Percentiles rank a stretch among this genome's conserved stretches.
Evolutionary conservation across 2,797 vertebrate genomes (phyloP).

Genomic region (Pseudomugil gertrudae): DNA sequence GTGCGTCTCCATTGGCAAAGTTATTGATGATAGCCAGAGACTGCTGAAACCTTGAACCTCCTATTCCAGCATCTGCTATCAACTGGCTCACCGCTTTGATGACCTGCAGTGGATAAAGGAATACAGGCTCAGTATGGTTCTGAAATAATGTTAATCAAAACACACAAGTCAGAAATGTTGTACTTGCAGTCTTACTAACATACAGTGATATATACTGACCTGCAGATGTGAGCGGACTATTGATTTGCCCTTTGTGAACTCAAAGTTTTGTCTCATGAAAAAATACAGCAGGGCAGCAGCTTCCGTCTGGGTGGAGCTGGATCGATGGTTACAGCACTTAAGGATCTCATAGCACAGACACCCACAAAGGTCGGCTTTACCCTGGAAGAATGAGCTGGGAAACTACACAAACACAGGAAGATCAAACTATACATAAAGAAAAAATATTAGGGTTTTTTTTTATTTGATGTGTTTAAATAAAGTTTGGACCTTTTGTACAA

Average conservation of each 20-base stretch:
- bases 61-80: constrained; percentile 96
- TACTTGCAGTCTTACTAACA: not conserved
- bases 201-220: constrained; percentile 75
- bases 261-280: constrained; percentile 99
- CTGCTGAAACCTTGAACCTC: constrained; percentile 96
- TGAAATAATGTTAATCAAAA: not conserved
- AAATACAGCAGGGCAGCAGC: constrained; percentile 96
- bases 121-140: not conserved
- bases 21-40: constrained; percentile 98
- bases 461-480: not conserved
- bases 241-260: constrained; percentile 96
- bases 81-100: constrained; percentile 98
- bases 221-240: constrained; percentile 98
- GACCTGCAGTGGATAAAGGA: constrained; percentile 77
- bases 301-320: constrained; percentile 93
- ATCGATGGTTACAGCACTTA: constrained; percentile 97
- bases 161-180: not conserved
- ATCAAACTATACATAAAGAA: not conserved
- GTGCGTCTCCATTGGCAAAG: constrained; percentile 96
- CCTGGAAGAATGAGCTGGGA: constrained; percentile 94
- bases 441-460: not conserved
- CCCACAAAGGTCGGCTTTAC: constrained; percentile 95
- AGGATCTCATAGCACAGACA: constrained; percentile 96
- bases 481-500: constrained; percentile 90
- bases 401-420: constrained; percentile 81